Percentiles rank a stretch among this genome's conserved stretches.
Evolutionary conservation across 2,113 vertebrate genomes (phyloP).

Genomic region (Jacana jacana): DNA sequence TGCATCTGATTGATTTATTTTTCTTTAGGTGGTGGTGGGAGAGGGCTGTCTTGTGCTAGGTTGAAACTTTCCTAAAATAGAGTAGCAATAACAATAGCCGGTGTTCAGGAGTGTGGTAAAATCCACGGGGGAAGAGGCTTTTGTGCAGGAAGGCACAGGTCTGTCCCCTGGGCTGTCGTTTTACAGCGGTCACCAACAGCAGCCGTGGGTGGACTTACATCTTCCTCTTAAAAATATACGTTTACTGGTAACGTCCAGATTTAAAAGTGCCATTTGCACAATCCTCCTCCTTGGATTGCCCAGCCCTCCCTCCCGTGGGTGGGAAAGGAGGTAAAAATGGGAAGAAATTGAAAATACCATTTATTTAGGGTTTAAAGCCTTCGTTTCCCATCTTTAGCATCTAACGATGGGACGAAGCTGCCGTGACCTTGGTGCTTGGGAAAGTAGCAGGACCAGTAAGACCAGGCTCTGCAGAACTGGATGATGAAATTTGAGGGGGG

Average conservation of each 20-base stretch:
- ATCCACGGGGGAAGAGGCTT: not conserved
- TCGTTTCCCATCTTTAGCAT: accelerated
- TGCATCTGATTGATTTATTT: accelerated
- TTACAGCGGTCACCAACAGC: not conserved
- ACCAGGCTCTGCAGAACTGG: not conserved
- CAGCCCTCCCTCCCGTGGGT: accelerated
- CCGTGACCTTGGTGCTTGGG: not conserved
- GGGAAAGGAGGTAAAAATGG: accelerated
- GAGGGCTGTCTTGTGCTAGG: not conserved
- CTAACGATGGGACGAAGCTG: not conserved
- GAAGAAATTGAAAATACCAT: not conserved
- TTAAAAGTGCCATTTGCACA: not conserved
- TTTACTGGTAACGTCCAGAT: not conserved
- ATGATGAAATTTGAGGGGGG: not conserved
- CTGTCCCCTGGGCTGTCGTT: not conserved
- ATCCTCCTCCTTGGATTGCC: no score
- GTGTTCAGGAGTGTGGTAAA: not conserved
- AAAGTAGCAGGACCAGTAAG: not conserved
- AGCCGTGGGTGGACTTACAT: not conserved
- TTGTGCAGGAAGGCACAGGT: not conserved
- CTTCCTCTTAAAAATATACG: not conserved
- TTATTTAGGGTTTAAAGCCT: not conserved
- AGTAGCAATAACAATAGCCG: not conserved
- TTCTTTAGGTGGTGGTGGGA: not conserved
- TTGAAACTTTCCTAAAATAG: not conserved